Percentiles rank a stretch among this genome's conserved stretches.
phyloP scores from a whole-genome alignment of 2,113 vertebrate genomes.

The Grallaria varia region DNA sequence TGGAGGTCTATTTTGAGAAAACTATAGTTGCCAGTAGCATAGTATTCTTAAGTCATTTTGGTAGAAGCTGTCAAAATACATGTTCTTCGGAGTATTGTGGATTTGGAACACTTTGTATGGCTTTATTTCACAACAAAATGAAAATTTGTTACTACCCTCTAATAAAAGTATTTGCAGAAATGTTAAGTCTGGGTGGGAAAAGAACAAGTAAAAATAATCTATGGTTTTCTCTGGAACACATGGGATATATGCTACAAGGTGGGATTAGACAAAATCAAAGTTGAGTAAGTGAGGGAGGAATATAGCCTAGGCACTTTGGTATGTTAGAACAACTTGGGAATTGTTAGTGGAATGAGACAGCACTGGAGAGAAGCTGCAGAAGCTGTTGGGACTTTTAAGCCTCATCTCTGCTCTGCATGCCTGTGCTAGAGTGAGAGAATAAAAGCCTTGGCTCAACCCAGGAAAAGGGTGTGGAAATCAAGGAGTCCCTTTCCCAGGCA shows the following conservation, averaged over 20 bases:
- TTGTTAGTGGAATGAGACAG: background rate
- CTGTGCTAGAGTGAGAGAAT: background rate
- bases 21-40: background rate
- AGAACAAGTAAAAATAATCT: background rate
- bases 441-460: background rate
- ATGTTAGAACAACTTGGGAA: background rate
- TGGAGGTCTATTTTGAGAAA: slow-evolving; percentile 44
- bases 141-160: background rate
- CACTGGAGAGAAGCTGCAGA: background rate
- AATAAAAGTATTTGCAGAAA: background rate
- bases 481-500: background rate
- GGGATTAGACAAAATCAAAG: background rate
- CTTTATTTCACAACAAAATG: background rate
- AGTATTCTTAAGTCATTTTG: slow-evolving; percentile 25
- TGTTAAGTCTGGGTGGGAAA: background rate
- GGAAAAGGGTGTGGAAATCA: background rate
- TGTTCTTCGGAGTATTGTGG: background rate
- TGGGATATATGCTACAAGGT: background rate
- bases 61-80: slow-evolving; percentile 45
- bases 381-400: background rate
- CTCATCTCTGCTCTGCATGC: background rate
- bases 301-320: background rate
- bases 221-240: background rate
- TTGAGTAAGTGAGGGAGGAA: background rate
- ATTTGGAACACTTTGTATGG: slow-evolving; percentile 17